Evolutionary conservation across 2,113 vertebrate species (phyloP).

Genomic region (Onychostruthus taczanowskii): DNA sequence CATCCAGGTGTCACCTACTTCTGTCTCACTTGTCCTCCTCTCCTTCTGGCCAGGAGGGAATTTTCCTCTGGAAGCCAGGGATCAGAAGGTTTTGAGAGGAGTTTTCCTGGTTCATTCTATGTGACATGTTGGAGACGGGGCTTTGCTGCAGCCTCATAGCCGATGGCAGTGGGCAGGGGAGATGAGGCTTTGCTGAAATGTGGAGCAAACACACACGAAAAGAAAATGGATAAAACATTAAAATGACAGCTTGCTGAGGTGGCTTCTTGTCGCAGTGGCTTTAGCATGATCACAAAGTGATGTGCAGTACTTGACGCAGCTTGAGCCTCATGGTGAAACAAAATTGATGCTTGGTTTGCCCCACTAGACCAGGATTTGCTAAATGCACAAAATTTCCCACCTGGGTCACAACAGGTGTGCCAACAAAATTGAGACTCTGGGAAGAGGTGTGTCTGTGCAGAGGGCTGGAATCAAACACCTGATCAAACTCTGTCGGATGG

Average conservation of each 20-base stretch:
- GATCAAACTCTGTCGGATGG: background rate
- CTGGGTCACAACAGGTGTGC: conserved; percentile 15
- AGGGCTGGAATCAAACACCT: background rate
- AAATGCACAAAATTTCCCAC: background rate
- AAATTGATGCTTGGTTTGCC: background rate
- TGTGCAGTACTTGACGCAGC: background rate
- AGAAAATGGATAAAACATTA: conserved; percentile 28
- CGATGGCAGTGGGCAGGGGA: conserved; percentile 42
- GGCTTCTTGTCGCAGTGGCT: background rate
- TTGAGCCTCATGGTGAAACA: background rate
- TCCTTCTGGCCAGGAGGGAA: background rate
- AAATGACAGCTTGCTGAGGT: conserved; percentile 65
- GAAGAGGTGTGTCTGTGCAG: background rate
- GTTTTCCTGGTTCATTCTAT: conserved; percentile 28
- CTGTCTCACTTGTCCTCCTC: background rate
- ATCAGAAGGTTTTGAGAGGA: background rate
- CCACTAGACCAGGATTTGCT: background rate
- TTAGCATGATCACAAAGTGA: background rate
- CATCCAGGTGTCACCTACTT: background rate
- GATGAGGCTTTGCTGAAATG: conserved; percentile 42
- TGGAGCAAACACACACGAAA: conserved; percentile 13
- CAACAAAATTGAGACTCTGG: background rate
- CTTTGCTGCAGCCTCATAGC: conserved; percentile 51
- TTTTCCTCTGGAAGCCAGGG: background rate
- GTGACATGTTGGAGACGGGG: conserved; percentile 19